Evolutionary conservation across 2,888 invertebrate species (phyloP).

Genomic region (Harmothoe impar): DNA sequence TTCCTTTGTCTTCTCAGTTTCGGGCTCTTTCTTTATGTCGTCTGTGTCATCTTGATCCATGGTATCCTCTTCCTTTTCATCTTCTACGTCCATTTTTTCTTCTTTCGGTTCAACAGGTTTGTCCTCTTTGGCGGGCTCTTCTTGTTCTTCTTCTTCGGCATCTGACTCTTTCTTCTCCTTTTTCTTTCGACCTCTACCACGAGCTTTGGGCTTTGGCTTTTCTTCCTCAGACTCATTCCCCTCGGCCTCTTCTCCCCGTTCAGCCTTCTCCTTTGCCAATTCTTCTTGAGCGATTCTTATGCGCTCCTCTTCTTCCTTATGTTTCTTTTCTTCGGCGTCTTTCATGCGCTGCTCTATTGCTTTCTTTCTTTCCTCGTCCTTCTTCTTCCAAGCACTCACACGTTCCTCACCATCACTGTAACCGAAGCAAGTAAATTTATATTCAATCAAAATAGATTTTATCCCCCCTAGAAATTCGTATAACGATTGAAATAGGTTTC

Average conservation of each 20-base stretch:
- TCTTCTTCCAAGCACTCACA: conserved; percentile 78
- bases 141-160: conserved; percentile 34
- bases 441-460: background rate
- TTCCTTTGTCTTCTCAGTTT: conserved; percentile 35
- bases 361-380: conserved; percentile 77
- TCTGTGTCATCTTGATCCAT: conserved; percentile 5
- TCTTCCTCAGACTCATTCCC: conserved; percentile 65
- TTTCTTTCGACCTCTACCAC: conserved; percentile 69
- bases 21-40: conserved; percentile 24
- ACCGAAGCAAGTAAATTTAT: background rate
- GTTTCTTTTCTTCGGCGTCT: conserved; percentile 76
- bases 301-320: conserved; percentile 74
- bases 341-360: conserved; percentile 75
- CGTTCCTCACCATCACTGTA: conserved; percentile 66
- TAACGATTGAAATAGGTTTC: too few species aligned
- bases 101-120: conserved; percentile 66
- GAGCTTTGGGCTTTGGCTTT: conserved; percentile 41
- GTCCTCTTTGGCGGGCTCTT: conserved; percentile 67
- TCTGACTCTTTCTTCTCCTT: conserved; percentile 71
- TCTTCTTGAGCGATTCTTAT: conserved; percentile 21
- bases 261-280: conserved; percentile 41
- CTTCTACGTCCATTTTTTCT: conserved; percentile 70
- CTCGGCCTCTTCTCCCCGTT: conserved; percentile 68
- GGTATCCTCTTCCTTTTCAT: background rate
- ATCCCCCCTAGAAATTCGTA: too few species aligned